Percentiles rank a stretch among this genome's conserved stretches.
Conservation (phyloP, 2,888 invertebrate species). For the Lasioglossum oenotherae region DNA sequence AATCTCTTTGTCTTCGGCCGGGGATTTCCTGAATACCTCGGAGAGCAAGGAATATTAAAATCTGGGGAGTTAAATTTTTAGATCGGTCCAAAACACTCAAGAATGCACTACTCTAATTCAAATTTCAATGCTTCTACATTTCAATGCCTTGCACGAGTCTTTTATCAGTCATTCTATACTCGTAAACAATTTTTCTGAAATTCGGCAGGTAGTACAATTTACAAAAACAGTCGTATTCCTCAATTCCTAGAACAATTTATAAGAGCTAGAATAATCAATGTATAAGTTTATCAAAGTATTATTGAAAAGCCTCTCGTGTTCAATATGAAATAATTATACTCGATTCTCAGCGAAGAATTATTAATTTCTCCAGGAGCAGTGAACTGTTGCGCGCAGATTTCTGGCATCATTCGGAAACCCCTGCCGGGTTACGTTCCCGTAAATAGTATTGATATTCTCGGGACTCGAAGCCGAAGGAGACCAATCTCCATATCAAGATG, state of each 20-base stretch:
- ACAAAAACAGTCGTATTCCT: neutral
- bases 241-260: neutral
- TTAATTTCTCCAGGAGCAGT: neutral
- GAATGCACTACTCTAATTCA: neutral
- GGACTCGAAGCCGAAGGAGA: conserved; percentile 29
- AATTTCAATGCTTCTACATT: conserved; percentile 6
- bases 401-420: neutral
- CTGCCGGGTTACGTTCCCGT: neutral
- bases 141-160: neutral
- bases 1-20: conserved; percentile 49
- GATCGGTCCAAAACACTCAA: neutral
- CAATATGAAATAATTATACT: neutral
- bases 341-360: neutral
- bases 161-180: neutral
- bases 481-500: conserved; percentile 50
- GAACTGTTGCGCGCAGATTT: neutral
- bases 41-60: conserved; percentile 57
- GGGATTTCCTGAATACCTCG: conserved; percentile 37
- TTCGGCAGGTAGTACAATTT: neutral
- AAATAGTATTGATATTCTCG: conserved; percentile 40
- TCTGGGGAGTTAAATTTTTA: conserved; percentile 51
- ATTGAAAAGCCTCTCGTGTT: neutral
- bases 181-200: neutral
- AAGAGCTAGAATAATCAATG: neutral
- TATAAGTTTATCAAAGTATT: neutral